Percentiles rank a stretch among this genome's conserved stretches.
phyloP scores from a whole-genome alignment of 1,140 invertebrate species.

The Drosophila lacertosa region DNA sequence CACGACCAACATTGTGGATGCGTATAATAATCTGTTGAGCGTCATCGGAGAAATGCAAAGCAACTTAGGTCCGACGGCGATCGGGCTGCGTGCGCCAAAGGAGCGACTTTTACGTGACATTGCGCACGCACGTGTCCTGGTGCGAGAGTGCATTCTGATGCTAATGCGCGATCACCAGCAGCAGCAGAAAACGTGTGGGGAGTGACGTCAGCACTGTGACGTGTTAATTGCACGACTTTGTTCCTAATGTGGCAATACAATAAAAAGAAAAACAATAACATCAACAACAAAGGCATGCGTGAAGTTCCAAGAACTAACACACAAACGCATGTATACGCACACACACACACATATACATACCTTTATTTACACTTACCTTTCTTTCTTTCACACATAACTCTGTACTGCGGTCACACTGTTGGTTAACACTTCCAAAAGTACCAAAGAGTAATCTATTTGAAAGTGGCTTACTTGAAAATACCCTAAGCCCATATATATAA shows the following conservation, averaged over 20 bases:
- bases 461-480: not conserved
- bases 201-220: conserved; percentile 47
- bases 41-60: conserved; percentile 40
- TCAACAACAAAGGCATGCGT: conserved; percentile 17
- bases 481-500: no score
- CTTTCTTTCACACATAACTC: not conserved
- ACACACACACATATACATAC: not conserved
- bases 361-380: not conserved
- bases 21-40: conserved; percentile 41
- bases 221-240: conserved; percentile 24
- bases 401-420: conserved; percentile 19
- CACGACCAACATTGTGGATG: conserved; percentile 29
- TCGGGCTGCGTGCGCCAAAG: conserved; percentile 53
- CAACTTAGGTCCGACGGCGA: conserved; percentile 40
- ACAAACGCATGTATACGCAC: not conserved
- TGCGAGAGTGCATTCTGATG: conserved; percentile 48
- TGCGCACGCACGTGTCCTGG: conserved; percentile 52
- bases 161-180: conserved; percentile 41
- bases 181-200: not conserved
- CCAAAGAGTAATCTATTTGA: conserved; percentile 7
- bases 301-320: conserved; percentile 25
- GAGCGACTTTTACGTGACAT: conserved; percentile 64
- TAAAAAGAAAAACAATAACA: conserved; percentile 29
- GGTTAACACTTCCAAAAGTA: conserved; percentile 31
- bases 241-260: conserved; percentile 24